Evolutionary conservation across 2,113 vertebrate genomes (phyloP).

Genomic region (Ia io): DNA sequence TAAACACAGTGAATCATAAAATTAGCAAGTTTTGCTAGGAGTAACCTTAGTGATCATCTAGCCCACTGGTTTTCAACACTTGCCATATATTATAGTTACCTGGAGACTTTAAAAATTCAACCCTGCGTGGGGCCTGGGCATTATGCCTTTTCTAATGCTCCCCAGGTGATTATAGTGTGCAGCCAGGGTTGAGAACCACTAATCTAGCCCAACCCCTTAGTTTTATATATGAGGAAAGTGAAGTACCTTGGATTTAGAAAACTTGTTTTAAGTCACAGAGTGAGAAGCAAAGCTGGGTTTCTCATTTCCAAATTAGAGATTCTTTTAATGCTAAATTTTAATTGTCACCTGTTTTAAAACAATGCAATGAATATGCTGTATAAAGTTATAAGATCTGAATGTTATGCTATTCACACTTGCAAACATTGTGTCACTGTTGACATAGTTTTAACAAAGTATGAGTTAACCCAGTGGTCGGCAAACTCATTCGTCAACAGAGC

Average conservation of each 20-base stretch:
- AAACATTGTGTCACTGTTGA: neutral
- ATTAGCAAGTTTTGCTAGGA: slow-evolving; percentile 31
- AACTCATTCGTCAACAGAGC: too few relatives aligned
- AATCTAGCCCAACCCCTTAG: neutral
- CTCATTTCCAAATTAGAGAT: neutral
- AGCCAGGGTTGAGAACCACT: neutral
- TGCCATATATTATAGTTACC: neutral
- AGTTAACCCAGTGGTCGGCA: neutral
- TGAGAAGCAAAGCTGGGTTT: neutral
- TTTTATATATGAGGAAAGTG: neutral
- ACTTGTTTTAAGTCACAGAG: neutral
- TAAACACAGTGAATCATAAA: slow-evolving; percentile 7
- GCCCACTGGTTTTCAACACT: neutral
- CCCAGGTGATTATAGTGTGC: neutral
- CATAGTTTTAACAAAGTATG: neutral
- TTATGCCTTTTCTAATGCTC: neutral
- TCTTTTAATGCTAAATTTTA: neutral
- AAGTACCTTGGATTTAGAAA: neutral
- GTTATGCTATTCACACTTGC: neutral
- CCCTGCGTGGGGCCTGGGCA: neutral
- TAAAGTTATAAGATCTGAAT: neutral
- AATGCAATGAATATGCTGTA: neutral
- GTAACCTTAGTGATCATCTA: neutral
- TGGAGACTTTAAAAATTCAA: slow-evolving; percentile 29
- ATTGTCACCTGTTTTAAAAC: slow-evolving; percentile 4